phyloP scores from a whole-genome alignment of 2,888 invertebrate genomes.

The Dicyrtomina minuta region DNA sequence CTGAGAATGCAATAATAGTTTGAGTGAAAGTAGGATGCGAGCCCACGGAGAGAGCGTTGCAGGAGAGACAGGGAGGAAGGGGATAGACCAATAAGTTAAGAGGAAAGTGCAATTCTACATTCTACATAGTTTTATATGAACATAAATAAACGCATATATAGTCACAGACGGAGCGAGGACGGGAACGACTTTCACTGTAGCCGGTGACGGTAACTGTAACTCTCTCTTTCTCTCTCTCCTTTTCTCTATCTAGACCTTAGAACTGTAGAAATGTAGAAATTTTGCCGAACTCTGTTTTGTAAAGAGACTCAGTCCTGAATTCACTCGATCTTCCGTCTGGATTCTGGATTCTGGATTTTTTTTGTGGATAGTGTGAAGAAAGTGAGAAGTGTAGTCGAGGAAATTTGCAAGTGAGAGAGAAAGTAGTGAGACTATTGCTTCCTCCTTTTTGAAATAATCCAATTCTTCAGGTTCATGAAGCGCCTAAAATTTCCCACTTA shows the following conservation, averaged over 20 bases:
- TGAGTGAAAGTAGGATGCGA: not conserved
- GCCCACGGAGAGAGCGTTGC: not conserved
- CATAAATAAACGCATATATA: not conserved
- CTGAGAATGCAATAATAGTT: not conserved
- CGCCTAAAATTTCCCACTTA: too few species aligned
- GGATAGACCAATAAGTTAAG: not conserved
- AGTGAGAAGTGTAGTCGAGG: not conserved
- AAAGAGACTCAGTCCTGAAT: not conserved
- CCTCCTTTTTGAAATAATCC: constrained; percentile 5
- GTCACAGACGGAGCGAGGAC: not conserved
- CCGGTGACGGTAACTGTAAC: not conserved
- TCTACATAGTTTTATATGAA: not conserved
- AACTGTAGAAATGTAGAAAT: not conserved
- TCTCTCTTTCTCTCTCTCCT: constrained; percentile 6
- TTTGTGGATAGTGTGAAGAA: too few species aligned
- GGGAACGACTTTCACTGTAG: not conserved
- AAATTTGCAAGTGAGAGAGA: not conserved
- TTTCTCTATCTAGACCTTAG: not conserved
- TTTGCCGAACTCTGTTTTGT: too few species aligned
- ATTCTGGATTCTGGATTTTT: too few species aligned
- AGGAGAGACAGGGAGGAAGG: not conserved
- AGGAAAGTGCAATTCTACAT: not conserved
- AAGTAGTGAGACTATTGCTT: not conserved
- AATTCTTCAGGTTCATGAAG: constrained; percentile 29
- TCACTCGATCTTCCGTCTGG: not conserved